Evolutionary conservation across 2,888 invertebrate genomes (phyloP).

Genomic region (Hoplodrina blanda): DNA sequence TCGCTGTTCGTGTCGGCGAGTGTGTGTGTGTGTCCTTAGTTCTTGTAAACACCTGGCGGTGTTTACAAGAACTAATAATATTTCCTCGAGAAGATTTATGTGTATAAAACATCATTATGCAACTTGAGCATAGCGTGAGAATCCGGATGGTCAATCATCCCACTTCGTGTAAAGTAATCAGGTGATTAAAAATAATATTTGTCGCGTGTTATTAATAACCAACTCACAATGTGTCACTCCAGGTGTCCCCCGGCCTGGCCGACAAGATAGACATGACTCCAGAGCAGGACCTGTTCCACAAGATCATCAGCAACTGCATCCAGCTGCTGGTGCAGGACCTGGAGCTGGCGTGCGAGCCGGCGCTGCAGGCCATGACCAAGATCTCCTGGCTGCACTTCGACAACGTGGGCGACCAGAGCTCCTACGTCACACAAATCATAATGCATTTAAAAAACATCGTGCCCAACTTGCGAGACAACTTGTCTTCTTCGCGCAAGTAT

Average conservation of each 20-base stretch:
- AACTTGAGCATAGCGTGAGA: too few relatives aligned
- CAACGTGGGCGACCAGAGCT: slow-evolving; percentile 98
- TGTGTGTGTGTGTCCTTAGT: too few relatives aligned
- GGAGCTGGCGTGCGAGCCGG: slow-evolving; percentile 98
- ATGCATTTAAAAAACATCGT: slow-evolving; percentile 96
- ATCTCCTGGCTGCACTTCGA: slow-evolving; percentile 98
- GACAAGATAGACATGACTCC: slow-evolving; percentile 95
- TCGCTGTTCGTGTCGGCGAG: too few relatives aligned
- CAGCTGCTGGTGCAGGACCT: slow-evolving; percentile 97
- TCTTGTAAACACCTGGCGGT: too few relatives aligned
- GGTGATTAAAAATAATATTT: too few relatives aligned
- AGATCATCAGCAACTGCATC: slow-evolving; percentile 95
- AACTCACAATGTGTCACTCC: not conserved
- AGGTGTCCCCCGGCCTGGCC: slow-evolving; percentile 92
- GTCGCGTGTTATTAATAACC: not conserved
- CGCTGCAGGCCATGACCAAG: slow-evolving; percentile 97
- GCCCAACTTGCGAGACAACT: slow-evolving; percentile 96
- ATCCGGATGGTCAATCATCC: too few relatives aligned
- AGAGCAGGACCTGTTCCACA: slow-evolving; percentile 97
- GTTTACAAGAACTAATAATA: too few relatives aligned
- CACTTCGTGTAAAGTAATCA: too few relatives aligned
- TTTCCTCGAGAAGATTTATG: too few relatives aligned
- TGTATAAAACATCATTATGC: too few relatives aligned
- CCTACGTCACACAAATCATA: slow-evolving; percentile 97
- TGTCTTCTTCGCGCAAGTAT: slow-evolving; percentile 98